phyloP scores from a whole-genome alignment of 1,140 invertebrate species.

The Drosophila insularis region DNA sequence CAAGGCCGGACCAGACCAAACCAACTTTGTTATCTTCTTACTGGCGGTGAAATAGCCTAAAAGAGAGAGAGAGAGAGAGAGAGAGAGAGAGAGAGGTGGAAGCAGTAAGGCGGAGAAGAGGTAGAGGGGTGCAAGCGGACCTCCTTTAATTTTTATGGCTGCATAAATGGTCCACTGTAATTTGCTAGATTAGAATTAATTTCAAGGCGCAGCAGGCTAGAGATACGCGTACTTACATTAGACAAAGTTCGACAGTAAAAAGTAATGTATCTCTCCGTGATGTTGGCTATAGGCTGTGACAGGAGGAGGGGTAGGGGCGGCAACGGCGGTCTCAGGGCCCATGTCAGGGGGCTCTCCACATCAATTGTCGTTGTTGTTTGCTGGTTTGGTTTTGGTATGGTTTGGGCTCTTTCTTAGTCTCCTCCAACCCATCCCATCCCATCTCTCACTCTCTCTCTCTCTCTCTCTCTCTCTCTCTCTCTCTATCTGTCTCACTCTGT shows the following conservation, averaged over 20 bases:
- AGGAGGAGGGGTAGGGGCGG: slow-evolving; percentile 13
- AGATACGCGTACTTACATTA: slow-evolving; percentile 32
- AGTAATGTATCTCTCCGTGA: slow-evolving; percentile 49
- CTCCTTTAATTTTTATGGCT: slow-evolving; percentile 78
- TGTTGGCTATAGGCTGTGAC: background rate
- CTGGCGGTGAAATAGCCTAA: too few species aligned
- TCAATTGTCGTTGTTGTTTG: slow-evolving; percentile 68
- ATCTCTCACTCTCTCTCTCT: too few species aligned
- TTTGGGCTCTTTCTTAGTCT: slow-evolving; percentile 29
- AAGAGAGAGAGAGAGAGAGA: too few species aligned
- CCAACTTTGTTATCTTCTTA: slow-evolving; percentile 58
- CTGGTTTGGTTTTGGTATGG: slow-evolving; percentile 33
- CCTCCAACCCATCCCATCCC: too few species aligned
- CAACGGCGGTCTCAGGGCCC: too few species aligned
- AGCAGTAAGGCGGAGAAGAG: background rate
- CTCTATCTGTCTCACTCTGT: slow-evolving; percentile 2
- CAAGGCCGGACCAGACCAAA: background rate
- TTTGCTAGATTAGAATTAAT: slow-evolving; percentile 79
- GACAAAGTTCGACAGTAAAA: slow-evolving; percentile 59
- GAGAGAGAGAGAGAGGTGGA: background rate
- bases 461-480: too few species aligned
- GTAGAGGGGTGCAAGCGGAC: slow-evolving; percentile 1
- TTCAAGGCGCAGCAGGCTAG: slow-evolving; percentile 45
- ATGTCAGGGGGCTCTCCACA: slow-evolving; percentile 47
- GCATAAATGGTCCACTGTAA: slow-evolving; percentile 74